Evolutionary conservation across 2,888 invertebrate species (phyloP).

Genomic region (Ophion ventricosus): DNA sequence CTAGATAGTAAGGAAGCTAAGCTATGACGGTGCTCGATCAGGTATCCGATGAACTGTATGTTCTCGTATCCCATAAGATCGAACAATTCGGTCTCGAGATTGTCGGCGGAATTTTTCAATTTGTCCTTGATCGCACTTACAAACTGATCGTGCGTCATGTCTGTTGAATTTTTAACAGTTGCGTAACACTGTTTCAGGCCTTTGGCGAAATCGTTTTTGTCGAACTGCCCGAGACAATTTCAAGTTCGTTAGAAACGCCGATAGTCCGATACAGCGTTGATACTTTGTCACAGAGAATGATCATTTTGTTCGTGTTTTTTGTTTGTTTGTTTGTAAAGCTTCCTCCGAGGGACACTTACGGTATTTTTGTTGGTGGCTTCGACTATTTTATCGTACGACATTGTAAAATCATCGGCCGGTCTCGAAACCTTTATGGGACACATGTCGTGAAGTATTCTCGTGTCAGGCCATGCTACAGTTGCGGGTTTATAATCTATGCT

Average conservation of each 20-base stretch:
- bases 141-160: slow-evolving; percentile 86
- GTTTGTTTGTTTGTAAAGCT: too few relatives aligned
- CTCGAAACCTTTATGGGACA: slow-evolving; percentile 63
- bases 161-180: slow-evolving; percentile 78
- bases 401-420: slow-evolving; percentile 75
- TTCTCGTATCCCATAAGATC: slow-evolving; percentile 94
- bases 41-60: slow-evolving; percentile 78
- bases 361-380: slow-evolving; percentile 40
- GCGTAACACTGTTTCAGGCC: slow-evolving; percentile 85
- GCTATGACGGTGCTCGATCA: slow-evolving; percentile 75
- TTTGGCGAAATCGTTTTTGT: slow-evolving; percentile 85
- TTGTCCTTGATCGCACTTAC: slow-evolving; percentile 86
- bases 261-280: not conserved
- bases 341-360: not conserved
- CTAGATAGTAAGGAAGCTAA: slow-evolving; percentile 70
- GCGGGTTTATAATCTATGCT: slow-evolving; percentile 74
- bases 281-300: not conserved
- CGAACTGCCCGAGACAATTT: slow-evolving; percentile 83
- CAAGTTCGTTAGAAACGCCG: not conserved
- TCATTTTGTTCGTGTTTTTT: slow-evolving; percentile 38
- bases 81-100: slow-evolving; percentile 92
- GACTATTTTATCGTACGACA: slow-evolving; percentile 71
- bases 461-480: slow-evolving; percentile 76
- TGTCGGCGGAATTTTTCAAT: slow-evolving; percentile 84
- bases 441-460: slow-evolving; percentile 75